A percentile compares a stretch with the other conserved stretches of the same genome.
Conservation (phyloP, 2,113 vertebrate genomes). For the Ellobius talpinus region DNA sequence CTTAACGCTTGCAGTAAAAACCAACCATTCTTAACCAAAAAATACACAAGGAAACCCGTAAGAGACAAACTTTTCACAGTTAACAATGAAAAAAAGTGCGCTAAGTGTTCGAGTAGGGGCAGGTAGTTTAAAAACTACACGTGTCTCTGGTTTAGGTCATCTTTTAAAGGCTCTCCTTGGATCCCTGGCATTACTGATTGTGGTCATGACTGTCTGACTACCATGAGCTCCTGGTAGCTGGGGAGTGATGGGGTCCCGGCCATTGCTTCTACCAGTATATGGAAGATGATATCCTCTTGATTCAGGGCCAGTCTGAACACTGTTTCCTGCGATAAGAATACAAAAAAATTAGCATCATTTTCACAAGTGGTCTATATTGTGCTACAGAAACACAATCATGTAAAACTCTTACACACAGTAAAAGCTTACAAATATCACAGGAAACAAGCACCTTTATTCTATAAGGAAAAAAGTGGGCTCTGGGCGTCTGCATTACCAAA, state of each 20-base stretch:
- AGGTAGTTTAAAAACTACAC: slow-evolving; percentile 87
- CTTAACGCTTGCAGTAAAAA: slow-evolving; percentile 78
- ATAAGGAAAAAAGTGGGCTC: background rate
- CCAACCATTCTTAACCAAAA: slow-evolving; percentile 80
- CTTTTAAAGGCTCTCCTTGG: slow-evolving; percentile 94
- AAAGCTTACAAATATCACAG: background rate
- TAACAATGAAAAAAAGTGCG: slow-evolving; percentile 96
- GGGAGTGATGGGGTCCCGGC: slow-evolving; percentile 88
- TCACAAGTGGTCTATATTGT: background rate
- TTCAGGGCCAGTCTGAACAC: slow-evolving; percentile 89
- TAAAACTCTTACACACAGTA: background rate
- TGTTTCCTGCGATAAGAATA: slow-evolving; percentile 90
- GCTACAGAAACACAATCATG: background rate
- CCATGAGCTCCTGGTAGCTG: slow-evolving; percentile 81
- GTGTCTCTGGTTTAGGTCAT: slow-evolving; percentile 86
- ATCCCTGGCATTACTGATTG: slow-evolving; percentile 96
- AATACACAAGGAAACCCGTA: slow-evolving; percentile 76
- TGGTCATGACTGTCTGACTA: slow-evolving; percentile 88
- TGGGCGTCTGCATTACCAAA: background rate
- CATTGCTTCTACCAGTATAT: slow-evolving; percentile 91
- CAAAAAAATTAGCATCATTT: slow-evolving; percentile 53
- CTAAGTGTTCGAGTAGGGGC: slow-evolving; percentile 97
- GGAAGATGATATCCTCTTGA: slow-evolving; percentile 85
- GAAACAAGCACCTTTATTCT: slow-evolving; percentile 5
- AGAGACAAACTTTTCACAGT: slow-evolving; percentile 88